Conservation (phyloP, 2,888 invertebrate species). For the Cheilosia grossa region DNA sequence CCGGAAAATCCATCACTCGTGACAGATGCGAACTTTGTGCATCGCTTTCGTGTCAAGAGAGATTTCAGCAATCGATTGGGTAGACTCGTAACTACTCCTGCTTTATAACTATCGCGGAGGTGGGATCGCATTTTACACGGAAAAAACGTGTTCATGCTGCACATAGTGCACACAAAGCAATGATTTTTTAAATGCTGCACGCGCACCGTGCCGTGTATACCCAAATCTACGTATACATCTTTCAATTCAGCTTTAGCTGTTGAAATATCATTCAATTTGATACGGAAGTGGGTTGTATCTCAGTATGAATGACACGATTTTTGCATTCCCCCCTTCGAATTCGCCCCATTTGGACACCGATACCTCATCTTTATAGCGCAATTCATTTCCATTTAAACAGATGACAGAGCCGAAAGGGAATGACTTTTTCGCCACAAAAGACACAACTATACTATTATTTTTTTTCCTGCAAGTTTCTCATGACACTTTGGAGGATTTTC, state of each 20-base stretch:
- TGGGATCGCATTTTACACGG: slow-evolving; percentile 54
- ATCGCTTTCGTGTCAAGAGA: slow-evolving; percentile 42
- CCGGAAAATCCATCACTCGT: slow-evolving; percentile 26
- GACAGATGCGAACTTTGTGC: slow-evolving; percentile 28
- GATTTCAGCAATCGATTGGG: slow-evolving; percentile 54
- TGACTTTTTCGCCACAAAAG: background rate
- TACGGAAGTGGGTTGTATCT: slow-evolving; percentile 22
- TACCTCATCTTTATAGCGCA: slow-evolving; percentile 1
- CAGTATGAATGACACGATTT: background rate
- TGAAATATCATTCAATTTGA: slow-evolving; percentile 48
- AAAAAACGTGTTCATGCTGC: slow-evolving; percentile 51
- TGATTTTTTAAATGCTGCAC: slow-evolving; percentile 24
- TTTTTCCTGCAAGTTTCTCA: slow-evolving; percentile 12
- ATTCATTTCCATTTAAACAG: background rate
- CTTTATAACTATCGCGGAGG: slow-evolving; percentile 40
- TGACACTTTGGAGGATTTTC: slow-evolving; percentile 11
- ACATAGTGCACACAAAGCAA: slow-evolving; percentile 28
- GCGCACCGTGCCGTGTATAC: slow-evolving; percentile 10
- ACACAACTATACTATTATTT: background rate
- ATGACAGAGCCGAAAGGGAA: background rate
- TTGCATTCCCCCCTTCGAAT: background rate
- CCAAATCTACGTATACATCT: background rate
- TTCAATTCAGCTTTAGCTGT: background rate
- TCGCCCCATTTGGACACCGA: background rate
- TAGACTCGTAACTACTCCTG: background rate